Conservation (phyloP, 2,888 invertebrate species). For the Anthrax anthrax region DNA sequence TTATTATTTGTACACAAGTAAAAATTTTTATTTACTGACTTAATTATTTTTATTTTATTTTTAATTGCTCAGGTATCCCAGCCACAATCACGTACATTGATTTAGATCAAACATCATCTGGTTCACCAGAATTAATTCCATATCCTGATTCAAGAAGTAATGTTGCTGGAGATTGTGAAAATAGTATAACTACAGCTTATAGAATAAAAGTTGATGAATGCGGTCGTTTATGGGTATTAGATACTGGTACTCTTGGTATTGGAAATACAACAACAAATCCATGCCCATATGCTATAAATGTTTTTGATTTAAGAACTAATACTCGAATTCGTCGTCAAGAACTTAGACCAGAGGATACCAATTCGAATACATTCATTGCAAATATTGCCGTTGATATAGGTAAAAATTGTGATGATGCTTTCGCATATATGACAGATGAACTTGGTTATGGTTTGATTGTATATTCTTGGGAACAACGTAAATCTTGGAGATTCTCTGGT, state of each 20-base stretch:
- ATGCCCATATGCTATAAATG: slow-evolving; percentile 64
- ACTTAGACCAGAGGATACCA: slow-evolving; percentile 56
- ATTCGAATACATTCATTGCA: slow-evolving; percentile 67
- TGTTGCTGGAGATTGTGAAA: slow-evolving; percentile 58
- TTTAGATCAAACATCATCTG: slow-evolving; percentile 46
- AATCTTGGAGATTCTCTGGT: slow-evolving; percentile 59
- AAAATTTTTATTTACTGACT: too few relatives aligned
- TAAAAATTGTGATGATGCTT: slow-evolving; percentile 57
- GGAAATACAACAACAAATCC: slow-evolving; percentile 60
- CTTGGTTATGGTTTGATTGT: slow-evolving; percentile 66
- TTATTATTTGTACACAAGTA: too few relatives aligned
- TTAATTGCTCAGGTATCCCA: slow-evolving; percentile 48
- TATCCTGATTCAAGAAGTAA: slow-evolving; percentile 66
- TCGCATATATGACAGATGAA: slow-evolving; percentile 69
- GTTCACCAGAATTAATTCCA: slow-evolving; percentile 62
- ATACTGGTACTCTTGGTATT: slow-evolving; percentile 70
- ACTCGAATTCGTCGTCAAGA: slow-evolving; percentile 52
- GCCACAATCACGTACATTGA: slow-evolving; percentile 68
- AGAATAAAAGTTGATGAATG: slow-evolving; percentile 65
- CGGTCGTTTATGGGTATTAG: slow-evolving; percentile 68
- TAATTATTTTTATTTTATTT: neutral
- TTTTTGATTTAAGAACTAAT: slow-evolving; percentile 63
- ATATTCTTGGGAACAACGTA: slow-evolving; percentile 62
- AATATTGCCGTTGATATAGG: slow-evolving; percentile 72
- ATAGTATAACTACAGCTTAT: slow-evolving; percentile 62